phyloP scores from a whole-genome alignment of 1,140 invertebrate genomes.

The Zelostemma sp. region DNA sequence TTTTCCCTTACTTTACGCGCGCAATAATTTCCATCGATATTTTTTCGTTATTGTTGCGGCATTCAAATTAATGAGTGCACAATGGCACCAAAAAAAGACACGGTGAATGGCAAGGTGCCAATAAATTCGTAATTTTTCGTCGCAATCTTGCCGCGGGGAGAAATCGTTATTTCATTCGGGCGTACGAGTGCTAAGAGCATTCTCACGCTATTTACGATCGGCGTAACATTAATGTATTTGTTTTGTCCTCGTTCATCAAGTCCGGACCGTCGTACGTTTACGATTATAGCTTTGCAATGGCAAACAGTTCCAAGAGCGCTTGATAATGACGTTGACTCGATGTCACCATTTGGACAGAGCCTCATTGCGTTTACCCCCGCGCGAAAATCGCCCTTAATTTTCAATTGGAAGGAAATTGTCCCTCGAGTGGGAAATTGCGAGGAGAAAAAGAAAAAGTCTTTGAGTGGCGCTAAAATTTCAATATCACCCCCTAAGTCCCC shows the following conservation, averaged over 20 bases:
- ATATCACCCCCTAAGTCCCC: neutral
- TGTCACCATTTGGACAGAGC: conserved; percentile 15
- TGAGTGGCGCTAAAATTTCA: conserved; percentile 20
- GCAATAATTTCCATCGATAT: conserved; percentile 33
- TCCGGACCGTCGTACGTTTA: conserved; percentile 42
- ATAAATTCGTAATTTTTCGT: conserved; percentile 44
- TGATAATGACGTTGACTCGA: conserved; percentile 40
- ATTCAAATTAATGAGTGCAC: conserved; percentile 48
- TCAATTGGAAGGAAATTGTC: too few species aligned
- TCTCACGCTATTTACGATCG: conserved; percentile 46
- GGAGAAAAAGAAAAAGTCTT: too few species aligned
- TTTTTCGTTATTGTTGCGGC: conserved; percentile 41
- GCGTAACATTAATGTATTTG: conserved; percentile 48
- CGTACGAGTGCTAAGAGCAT: conserved; percentile 38
- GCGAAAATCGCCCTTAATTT: too few species aligned
- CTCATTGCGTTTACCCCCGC: neutral
- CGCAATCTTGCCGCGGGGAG: conserved; percentile 20
- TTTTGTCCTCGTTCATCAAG: conserved; percentile 48
- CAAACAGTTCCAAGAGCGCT: too few species aligned
- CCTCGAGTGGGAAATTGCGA: too few species aligned
- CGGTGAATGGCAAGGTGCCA: conserved; percentile 31
- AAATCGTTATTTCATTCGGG: conserved; percentile 26
- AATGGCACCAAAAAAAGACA: conserved; percentile 16
- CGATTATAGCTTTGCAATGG: conserved; percentile 47
- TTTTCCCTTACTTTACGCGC: conserved; percentile 15